A percentile compares a stretch with the other conserved stretches of the same genome.
phyloP scores from a whole-genome alignment of 1,140 invertebrate species.

The Scylla paramamosain region DNA sequence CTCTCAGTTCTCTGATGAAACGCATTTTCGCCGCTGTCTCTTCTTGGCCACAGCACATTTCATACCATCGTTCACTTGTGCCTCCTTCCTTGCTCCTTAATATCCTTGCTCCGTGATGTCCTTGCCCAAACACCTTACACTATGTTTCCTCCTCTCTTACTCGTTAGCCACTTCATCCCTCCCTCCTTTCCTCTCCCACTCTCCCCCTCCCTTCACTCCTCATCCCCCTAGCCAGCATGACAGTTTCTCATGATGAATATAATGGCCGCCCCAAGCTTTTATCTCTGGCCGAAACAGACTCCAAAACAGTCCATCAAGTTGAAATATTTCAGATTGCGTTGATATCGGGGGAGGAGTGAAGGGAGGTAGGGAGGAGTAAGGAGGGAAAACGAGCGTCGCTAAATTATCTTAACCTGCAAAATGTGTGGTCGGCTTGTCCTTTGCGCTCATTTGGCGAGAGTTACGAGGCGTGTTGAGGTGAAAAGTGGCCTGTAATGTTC shows the following conservation, averaged over 20 bases:
- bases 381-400: not conserved
- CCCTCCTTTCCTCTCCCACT: not conserved
- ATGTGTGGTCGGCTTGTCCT: not conserved
- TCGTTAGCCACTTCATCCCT: not conserved
- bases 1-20: too few species aligned
- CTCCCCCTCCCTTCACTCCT: not conserved
- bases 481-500: not conserved
- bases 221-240: not conserved
- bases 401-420: conserved; percentile 14
- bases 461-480: not conserved
- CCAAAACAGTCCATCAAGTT: too few species aligned
- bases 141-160: not conserved
- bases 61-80: not conserved
- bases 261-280: not conserved
- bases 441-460: not conserved
- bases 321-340: too few species aligned
- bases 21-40: too few species aligned
- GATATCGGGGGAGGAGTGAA: too few species aligned
- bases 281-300: not conserved
- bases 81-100: not conserved
- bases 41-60: too few species aligned
- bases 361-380: not conserved
- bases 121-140: not conserved
- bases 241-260: not conserved
- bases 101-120: not conserved